Base-by-base conservation (phyloP, 2,797 vertebrate species). In the Catamblyrhynchus diadema region DNA sequence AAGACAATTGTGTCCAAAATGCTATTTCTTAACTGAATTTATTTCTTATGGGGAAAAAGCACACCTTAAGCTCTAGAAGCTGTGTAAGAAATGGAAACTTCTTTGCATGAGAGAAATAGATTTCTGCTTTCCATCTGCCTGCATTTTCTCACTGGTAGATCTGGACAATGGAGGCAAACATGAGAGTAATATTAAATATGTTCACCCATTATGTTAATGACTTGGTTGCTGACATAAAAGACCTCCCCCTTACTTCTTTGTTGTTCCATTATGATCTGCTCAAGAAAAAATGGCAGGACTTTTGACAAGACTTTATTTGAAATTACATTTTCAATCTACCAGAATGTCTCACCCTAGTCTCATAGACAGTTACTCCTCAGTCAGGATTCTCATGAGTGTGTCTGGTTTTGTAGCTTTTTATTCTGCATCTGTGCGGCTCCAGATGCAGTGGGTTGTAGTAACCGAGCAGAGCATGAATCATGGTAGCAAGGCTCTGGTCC, bases 21-120 rank as follows among this genome's bases (percentile, higher is more conserved):
- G 64, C 44, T 93, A 22, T 75, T 97, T 94, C 88, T 96, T 95
- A 85, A 86, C 41, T 77, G 72, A 96, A 91, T 94, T 88, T 88
- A 71, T 32, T 95, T 57, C 70, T 94, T 96, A 67, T 67, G 72
- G 64, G 48, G 67, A 42, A 93, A 82, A 85, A 73, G 39, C 39
- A 50, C 22, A 44, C 50, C 33, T 86, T 90, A 69, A 82, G n/a
- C 27, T 53, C 39, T 82, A 84, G 35, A 91, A 48, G n/a, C 41
- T 81, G 12, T 30, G 3, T 22, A 64, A 83, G 20, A n/a, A 92
- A 30, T 65, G 32, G 54, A 81, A 32, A 35, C 15, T 69, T 21
- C 14, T 14, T 53, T 81, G 17, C 30, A 67, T 14, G 21, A 74
- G 24, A 79, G 51, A 37, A 83, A 50, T 2, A 67, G 22, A 64